Conservation (phyloP, 1,140 invertebrate species). For the Telenomus remus region DNA sequence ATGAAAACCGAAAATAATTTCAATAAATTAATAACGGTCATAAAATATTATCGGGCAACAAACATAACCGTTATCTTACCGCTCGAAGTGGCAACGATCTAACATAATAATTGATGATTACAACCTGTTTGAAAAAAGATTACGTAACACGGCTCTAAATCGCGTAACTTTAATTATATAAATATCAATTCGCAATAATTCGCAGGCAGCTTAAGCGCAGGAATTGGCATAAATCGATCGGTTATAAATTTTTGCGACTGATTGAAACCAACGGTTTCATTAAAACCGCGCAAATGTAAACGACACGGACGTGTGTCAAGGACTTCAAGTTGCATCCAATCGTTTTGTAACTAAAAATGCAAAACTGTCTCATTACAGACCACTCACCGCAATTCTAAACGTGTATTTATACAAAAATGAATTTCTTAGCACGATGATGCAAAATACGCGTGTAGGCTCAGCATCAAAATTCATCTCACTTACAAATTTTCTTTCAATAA, state of each 20-base stretch:
- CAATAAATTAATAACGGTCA: background rate
- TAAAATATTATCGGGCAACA: background rate
- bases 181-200: background rate
- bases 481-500: background rate
- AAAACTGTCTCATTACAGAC: constrained; percentile 36
- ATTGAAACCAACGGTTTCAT: constrained; percentile 30
- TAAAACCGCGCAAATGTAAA: constrained; percentile 31
- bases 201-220: background rate
- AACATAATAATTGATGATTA: constrained; percentile 13
- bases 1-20: background rate
- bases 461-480: constrained; percentile 19
- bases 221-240: constrained; percentile 3
- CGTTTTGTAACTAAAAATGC: constrained; percentile 45
- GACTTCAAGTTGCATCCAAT: constrained; percentile 46
- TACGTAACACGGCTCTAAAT: constrained; percentile 13
- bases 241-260: constrained; percentile 26
- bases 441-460: constrained; percentile 10
- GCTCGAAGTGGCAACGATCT: constrained; percentile 1
- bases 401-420: constrained; percentile 17
- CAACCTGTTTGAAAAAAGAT: background rate
- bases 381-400: constrained; percentile 8
- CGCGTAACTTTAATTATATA: constrained; percentile 20
- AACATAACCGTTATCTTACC: background rate
- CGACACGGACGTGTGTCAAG: constrained; percentile 36
- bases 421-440: background rate